Evolutionary conservation across 2,797 vertebrate species (phyloP), one percentile per base, ranked within the genome.

Genomic region (Valencia hispanica): DNA sequence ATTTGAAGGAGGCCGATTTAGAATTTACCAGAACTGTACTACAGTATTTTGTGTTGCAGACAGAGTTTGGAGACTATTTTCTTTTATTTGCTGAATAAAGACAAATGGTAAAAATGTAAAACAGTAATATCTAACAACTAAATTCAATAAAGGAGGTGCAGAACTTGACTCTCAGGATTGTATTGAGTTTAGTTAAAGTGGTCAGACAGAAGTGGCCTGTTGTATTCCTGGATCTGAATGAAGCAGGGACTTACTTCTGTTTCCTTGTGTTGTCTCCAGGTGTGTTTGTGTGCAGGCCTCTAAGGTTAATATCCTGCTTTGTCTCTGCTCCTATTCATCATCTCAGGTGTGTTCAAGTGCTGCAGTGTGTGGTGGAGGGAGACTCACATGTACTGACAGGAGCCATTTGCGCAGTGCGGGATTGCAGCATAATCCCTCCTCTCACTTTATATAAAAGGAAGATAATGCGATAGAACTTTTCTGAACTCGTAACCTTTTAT

Each of bases 221-320:
- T 41, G n/a, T 43, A 57, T 66, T 66, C 71, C 14, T 72, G 48
- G 4, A 47, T 73, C 50, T 47, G 12, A 59, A 43, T 59, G 51
- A 9, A 32, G 61, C 63, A 69, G 71, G 66, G 43, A 63, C 45
- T 41, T 27, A 63, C 45, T 41, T 27, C 51, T 36, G 12, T 45
- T 50, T 65, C 14, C 39, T 63, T 27, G 57, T 77, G 73, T 70
- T 68, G 68, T 78, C 22, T 70, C 25, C 65, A 41, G 53, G 68
- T 81, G 71, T 80, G 78, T 79, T 20, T 65, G 74, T 75, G 68
- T 72, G 0, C n/a, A 18, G 50, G 63, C 71, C 79, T 68, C 71
- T n/a, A 73, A 68, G 88, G 83, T 90, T 94, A 77, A 94, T 93
- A 91, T 93, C 93, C 93, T 92, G 89, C 59, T 63, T 80, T 88